Conservation (phyloP, 2,113 vertebrate species). For the human region DNA sequence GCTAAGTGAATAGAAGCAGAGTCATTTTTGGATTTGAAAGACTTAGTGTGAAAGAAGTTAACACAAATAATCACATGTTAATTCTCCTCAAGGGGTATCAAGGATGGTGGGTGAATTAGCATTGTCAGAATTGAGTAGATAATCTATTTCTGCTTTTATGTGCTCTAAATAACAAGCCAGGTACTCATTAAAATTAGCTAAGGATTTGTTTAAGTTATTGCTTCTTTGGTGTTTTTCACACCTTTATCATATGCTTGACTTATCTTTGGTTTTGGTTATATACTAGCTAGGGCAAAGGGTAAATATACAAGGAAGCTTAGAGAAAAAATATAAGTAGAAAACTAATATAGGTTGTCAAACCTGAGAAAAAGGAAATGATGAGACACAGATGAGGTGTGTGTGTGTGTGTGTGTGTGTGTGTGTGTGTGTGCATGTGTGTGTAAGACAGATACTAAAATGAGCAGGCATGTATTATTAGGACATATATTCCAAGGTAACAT, state of each 20-base stretch:
- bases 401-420: too few relatives aligned
- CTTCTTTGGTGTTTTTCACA: background rate
- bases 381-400: background rate
- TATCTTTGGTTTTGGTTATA: background rate
- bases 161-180: background rate
- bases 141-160: background rate
- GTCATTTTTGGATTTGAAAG: background rate
- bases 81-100: background rate
- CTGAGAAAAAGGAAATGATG: background rate
- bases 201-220: background rate
- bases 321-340: background rate
- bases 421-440: too few relatives aligned
- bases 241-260: background rate
- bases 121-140: background rate
- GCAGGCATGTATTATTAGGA: fast-evolving
- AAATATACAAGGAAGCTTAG: background rate
- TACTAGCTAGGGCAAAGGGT: background rate
- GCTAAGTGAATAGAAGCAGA: background rate
- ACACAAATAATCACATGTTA: background rate
- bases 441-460: background rate
- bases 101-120: background rate
- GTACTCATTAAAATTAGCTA: background rate
- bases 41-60: background rate
- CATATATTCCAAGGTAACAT: background rate
- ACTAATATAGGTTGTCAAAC: background rate